Base-by-base conservation (phyloP, 1,140 invertebrate genomes). In the Drosophila setifemur region DNA sequence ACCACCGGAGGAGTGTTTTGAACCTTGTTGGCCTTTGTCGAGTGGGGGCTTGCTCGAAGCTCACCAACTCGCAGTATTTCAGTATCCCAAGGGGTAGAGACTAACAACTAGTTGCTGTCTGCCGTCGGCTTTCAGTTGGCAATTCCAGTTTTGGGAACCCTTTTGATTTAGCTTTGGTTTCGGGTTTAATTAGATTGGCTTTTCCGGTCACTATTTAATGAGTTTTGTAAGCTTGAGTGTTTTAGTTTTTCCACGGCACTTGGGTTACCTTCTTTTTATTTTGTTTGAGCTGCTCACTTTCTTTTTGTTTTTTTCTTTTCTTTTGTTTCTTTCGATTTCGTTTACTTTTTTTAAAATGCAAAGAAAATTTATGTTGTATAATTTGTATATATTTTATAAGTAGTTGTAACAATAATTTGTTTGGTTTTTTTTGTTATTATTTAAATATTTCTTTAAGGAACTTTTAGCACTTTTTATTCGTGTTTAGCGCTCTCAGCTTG, bases 401-500 rank as follows among this genome's bases (percentile, higher is more conserved):
- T 60, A 82, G 73, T 82, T 82, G 58, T 82, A 82, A 72, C 70
- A 79, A 78, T 78, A 72, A 66, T 54, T 54, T 61, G 25, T 55
- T 53, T 66, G 47, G 35, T 45, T 33, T 64, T 47, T 42, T 31
- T 31, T 60, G 33, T 45, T 47, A 21, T 43, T 29, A 63, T 39
- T 50, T 40, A 49, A 18, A 45, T 54, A 63, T 69, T 73, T 42
- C 23, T 81, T 83, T 64, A 85, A 85, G 79, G 79, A 79, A 85
- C 79, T 85, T 85, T 55, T 85, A 78, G 78, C 78, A 82, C 78
- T 82, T 75, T 69, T 75, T n/a, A n/a, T 60, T 28, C 54, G 39
- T 63, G 53, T 55, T 55, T 66, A 70, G 63, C 54, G 39, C 66
- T 57, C 73, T 73, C 53, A 66, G 78, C 73, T 52, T 61, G 78